A percentile compares a stretch with the other conserved stretches of the same genome.
These are phyloP conservation scores for Adrianichthys oophorus DNA, from an alignment of 2,797 vertebrate species.

Conservation along the genomic window DNA sequence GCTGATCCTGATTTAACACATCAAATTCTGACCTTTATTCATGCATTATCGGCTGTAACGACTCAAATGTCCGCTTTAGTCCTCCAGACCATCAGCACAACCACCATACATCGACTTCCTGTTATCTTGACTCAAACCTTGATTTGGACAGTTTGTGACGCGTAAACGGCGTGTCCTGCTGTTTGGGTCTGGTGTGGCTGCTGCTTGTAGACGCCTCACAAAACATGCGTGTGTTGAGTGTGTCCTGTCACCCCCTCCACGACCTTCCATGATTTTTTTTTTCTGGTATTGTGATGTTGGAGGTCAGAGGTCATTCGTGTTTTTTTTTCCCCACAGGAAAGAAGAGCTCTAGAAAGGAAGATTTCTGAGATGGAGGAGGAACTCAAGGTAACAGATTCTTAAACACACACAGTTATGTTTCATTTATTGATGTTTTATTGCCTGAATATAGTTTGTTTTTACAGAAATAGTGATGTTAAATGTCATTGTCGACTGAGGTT, in stretches of 20 bases:
- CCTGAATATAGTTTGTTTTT: too few relatives aligned
- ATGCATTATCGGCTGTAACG: too few relatives aligned
- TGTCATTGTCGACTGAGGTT: too few relatives aligned
- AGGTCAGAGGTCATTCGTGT: background rate
- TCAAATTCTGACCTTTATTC: too few relatives aligned
- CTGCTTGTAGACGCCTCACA: conserved; percentile 63
- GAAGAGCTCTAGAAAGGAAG: conserved; percentile 99
- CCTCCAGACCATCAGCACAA: too few relatives aligned
- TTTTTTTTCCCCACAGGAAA: conserved; percentile 80
- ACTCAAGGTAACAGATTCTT: conserved; percentile 86
- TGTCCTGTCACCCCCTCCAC: conserved; percentile 41
- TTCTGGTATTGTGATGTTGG: background rate
- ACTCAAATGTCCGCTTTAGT: too few relatives aligned
- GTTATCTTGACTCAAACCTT: background rate
- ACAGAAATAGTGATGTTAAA: too few relatives aligned
- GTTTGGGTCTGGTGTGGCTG: conserved; percentile 36
- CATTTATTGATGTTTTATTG: too few relatives aligned
- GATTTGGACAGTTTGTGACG: background rate
- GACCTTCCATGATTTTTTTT: conserved; percentile 10
- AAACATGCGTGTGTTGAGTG: conserved; percentile 36
- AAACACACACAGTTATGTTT: background rate
- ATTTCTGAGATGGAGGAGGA: conserved; percentile 99
- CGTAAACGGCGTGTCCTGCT: background rate
- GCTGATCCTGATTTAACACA: too few relatives aligned
- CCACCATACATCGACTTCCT: background rate